Conservation (phyloP, 2,888 invertebrate genomes). For the Suillia variegata region DNA sequence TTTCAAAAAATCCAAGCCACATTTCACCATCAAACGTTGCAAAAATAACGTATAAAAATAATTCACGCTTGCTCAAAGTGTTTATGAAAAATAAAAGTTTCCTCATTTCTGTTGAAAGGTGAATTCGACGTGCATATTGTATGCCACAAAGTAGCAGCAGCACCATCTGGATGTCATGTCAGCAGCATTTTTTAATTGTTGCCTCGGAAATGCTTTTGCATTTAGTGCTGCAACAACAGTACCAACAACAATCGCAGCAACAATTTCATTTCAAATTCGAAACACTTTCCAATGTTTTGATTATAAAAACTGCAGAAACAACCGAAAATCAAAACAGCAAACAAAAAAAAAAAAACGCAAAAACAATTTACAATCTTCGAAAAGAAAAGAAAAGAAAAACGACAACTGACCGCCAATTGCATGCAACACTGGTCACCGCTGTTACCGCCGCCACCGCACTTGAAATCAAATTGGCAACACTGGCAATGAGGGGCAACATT, state of each 20-base stretch:
- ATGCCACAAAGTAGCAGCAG: not conserved
- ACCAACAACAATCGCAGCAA: not conserved
- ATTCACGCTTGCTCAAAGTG: not conserved
- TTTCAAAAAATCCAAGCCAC: slow-evolving; percentile 30
- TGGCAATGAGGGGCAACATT: not conserved
- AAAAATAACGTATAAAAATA: not conserved
- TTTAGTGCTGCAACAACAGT: slow-evolving; percentile 9
- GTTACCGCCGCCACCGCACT: not conserved
- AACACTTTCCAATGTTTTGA: slow-evolving; percentile 43
- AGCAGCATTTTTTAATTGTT: slow-evolving; percentile 22
- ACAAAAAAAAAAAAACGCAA: not conserved
- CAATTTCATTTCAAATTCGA: slow-evolving; percentile 25
- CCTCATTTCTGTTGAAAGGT: slow-evolving; percentile 47
- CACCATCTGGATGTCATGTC: slow-evolving; percentile 2
- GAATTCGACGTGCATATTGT: slow-evolving; percentile 43
- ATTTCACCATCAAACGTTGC: slow-evolving; percentile 37
- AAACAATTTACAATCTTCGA: too few relatives aligned
- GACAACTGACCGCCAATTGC: slow-evolving; percentile 17
- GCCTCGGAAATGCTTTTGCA: slow-evolving; percentile 4
- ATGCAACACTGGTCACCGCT: not conserved
- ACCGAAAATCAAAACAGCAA: not conserved
- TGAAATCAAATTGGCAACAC: not conserved
- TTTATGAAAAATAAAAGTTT: slow-evolving; percentile 27
- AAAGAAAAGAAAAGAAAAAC: too few relatives aligned
- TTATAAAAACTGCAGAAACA: not conserved